phyloP scores from a whole-genome alignment of 2,113 vertebrate species.

The Corapipo altera region DNA sequence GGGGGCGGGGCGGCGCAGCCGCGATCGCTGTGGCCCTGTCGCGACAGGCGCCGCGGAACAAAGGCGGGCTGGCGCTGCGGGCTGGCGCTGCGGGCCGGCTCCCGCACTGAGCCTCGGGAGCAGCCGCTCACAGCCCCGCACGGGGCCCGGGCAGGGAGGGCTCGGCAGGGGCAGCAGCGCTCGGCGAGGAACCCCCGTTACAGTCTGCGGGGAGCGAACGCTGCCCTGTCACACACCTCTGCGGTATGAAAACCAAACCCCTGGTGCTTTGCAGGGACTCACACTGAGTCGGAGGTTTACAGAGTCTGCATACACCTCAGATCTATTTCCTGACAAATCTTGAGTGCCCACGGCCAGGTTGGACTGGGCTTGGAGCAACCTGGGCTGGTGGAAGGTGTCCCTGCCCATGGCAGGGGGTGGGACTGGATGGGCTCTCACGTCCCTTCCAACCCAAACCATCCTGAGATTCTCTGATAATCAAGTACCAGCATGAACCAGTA shows the following conservation, averaged over 20 bases:
- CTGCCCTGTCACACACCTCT: not conserved
- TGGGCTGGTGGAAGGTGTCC: not conserved
- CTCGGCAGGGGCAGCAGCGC: too few species aligned
- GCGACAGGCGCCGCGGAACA: not conserved
- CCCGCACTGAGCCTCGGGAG: too few species aligned
- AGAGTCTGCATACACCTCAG: too few species aligned
- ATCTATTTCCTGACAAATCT: not conserved
- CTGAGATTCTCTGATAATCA: not conserved
- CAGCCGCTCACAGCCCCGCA: too few species aligned
- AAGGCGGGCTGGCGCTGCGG: not conserved
- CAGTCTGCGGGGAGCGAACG: too few species aligned
- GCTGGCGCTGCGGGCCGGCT: too few species aligned
- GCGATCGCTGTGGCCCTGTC: rapidly evolving
- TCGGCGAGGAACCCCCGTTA: too few species aligned
- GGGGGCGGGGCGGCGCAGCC: not conserved
- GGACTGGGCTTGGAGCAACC: not conserved
- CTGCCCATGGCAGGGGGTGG: not conserved
- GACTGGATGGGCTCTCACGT: rapidly evolving
- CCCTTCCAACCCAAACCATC: rapidly evolving
- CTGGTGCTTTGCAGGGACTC: not conserved
- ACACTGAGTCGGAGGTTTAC: not conserved
- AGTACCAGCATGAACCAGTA: rapidly evolving
- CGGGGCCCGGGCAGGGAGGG: too few species aligned
- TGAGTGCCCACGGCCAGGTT: not conserved
- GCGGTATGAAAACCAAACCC: too few species aligned